Evolutionary conservation across 2,888 invertebrate species (phyloP), one percentile per base, ranked within the genome.

Genomic region (Julus scandinavius): DNA sequence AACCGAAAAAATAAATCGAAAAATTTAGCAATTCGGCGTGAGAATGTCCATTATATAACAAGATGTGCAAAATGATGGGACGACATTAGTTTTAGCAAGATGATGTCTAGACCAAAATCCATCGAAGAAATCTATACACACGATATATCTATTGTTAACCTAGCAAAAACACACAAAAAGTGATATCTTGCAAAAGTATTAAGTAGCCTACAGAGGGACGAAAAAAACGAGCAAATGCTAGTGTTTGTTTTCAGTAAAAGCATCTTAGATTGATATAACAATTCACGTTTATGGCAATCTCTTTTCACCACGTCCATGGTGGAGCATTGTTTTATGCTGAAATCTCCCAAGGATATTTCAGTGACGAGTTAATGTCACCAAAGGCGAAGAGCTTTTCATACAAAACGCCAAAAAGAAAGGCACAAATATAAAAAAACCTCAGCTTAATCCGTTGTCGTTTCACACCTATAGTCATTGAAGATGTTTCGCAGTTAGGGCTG

Each of bases 191-290:
- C 72, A 72, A 20, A 72, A 72, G 72, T 72, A 72, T 72, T 72
- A 72, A 72, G 72, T 72, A 72, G 72, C 72, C 72, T 29, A 72
- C 72, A 29, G 72, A 72, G 72, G 72, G 29, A 11, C 72, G 20
- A 20, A 72, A 72, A 29, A 72, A 72, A 29, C 72, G 72, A 29
- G 72, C 29, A 72, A 72, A 29, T 72, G 72, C 72, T 29, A 29
- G 72, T 72, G 72, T 72, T 72, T 20, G 20, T 29, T 72, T 72
- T 20, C 72, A 4, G 72, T 72, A 72, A 72, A 72, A 72, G 72
- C 72, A 72, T 72, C 72, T 72, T 17, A 72, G 72, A 72, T 72
- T 72, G 72, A 72, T 72, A 72, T 72, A 72, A 72, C 72, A 20
- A 72, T 72, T 72, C 72, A 4, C 72, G 29, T 17, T 72, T 72